These are phyloP conservation scores for Dryadula phaetusa DNA, from an alignment of 2,888 invertebrate species.

Conservation along the genomic window DNA sequence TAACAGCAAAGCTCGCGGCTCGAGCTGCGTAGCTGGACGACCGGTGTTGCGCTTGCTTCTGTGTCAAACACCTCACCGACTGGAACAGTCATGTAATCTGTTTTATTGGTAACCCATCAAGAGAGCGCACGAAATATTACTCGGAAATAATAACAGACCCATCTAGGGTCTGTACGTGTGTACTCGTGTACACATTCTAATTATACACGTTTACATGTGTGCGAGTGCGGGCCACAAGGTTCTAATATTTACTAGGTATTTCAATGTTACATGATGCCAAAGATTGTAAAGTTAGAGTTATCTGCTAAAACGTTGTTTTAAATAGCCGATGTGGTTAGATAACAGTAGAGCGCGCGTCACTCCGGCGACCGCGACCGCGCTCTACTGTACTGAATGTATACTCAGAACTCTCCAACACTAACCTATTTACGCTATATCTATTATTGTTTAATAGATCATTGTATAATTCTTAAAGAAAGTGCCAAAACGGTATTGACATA, in stretches of 20 bases:
- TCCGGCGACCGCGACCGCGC: not conserved
- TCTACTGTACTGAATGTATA: not conserved
- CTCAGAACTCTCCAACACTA: not conserved
- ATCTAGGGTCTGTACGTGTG: no score
- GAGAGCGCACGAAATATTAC: no score
- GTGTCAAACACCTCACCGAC: not conserved
- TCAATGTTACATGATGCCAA: conserved; percentile 2
- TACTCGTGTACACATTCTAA: not conserved
- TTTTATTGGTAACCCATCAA: no score
- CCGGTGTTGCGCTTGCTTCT: not conserved
- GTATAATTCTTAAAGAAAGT: not conserved
- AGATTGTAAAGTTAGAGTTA: not conserved
- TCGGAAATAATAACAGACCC: no score
- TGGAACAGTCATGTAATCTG: not conserved
- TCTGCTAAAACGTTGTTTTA: not conserved
- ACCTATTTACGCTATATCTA: not conserved
- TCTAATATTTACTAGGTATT: conserved; percentile 1
- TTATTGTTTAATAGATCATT: not conserved
- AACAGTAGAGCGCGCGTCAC: not conserved
- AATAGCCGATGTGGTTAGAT: conserved; percentile 10
- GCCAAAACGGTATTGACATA: no score
- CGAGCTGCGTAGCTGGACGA: not conserved
- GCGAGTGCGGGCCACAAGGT: not conserved
- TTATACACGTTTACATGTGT: not conserved
- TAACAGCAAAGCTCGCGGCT: not conserved